These are phyloP conservation scores for Psilanteris sp. DNA, from an alignment of 1,140 invertebrate genomes.

Conservation along the genomic window DNA sequence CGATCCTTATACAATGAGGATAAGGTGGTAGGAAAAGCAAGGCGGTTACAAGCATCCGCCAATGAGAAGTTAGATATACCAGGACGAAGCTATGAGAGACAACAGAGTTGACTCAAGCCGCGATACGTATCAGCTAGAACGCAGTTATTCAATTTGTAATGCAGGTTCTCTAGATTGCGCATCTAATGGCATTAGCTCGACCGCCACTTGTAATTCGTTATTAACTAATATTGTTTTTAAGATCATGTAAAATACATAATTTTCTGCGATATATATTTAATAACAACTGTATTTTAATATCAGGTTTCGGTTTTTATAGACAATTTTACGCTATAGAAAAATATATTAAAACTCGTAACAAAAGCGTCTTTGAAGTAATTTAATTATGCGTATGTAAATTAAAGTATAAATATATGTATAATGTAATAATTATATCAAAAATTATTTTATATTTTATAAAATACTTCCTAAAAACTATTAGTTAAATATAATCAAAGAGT, in stretches of 20 bases:
- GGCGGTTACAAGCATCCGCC: conserved; percentile 31
- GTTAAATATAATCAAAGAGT: too few relatives aligned
- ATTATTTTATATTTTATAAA: too few relatives aligned
- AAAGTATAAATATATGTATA: too few relatives aligned
- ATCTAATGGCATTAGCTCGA: conserved; percentile 72
- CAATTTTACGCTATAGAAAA: too few relatives aligned
- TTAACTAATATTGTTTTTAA: conserved; percentile 17
- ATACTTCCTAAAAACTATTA: too few relatives aligned
- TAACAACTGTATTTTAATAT: too few relatives aligned
- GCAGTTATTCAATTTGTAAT: conserved; percentile 74
- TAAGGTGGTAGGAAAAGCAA: conserved; percentile 50
- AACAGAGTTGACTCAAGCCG: conserved; percentile 61
- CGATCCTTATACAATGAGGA: conserved; percentile 51
- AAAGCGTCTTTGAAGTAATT: too few relatives aligned
- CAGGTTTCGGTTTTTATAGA: too few relatives aligned
- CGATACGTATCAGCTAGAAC: conserved; percentile 72
- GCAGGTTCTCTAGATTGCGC: conserved; percentile 74
- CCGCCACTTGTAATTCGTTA: conserved; percentile 60
- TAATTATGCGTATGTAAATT: too few relatives aligned
- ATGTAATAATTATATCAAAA: too few relatives aligned
- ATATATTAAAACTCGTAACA: too few relatives aligned
- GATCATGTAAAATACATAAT: not conserved
- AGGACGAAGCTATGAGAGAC: conserved; percentile 46
- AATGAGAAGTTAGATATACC: conserved; percentile 50
- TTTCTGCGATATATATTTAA: too few relatives aligned